Percentiles rank a stretch among this genome's conserved stretches.
Evolutionary conservation across 2,888 invertebrate genomes (phyloP).

Genomic region (Prosapia bicincta): DNA sequence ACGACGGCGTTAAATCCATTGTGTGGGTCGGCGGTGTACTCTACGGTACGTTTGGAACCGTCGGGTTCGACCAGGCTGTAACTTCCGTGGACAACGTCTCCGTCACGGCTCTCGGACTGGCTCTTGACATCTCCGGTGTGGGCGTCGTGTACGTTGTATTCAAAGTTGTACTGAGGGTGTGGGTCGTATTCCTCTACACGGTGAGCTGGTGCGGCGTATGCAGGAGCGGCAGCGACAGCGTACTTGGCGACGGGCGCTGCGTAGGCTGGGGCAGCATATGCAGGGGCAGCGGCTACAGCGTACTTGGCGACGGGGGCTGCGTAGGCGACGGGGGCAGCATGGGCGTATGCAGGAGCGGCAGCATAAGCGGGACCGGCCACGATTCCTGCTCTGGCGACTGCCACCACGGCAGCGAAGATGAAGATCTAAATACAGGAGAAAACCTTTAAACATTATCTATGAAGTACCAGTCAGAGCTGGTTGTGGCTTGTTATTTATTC

Average conservation of each 20-base stretch:
- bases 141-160: slow-evolving; percentile 39
- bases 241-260: slow-evolving; percentile 43
- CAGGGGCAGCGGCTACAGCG: slow-evolving; percentile 44
- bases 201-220: slow-evolving; percentile 40
- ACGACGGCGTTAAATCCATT: slow-evolving; percentile 41
- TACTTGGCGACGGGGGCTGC: slow-evolving; percentile 35
- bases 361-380: slow-evolving; percentile 39
- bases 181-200: slow-evolving; percentile 40
- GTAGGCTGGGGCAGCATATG: slow-evolving; percentile 46
- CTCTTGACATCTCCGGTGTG: slow-evolving; percentile 39
- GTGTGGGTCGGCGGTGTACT: slow-evolving; percentile 40
- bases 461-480: too few relatives aligned
- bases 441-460: too few relatives aligned
- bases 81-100: slow-evolving; percentile 37
- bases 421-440: slow-evolving; percentile 46
- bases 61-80: slow-evolving; percentile 34
- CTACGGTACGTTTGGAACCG: slow-evolving; percentile 21
- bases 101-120: slow-evolving; percentile 37
- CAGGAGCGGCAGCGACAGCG: slow-evolving; percentile 49
- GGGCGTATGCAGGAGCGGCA: slow-evolving; percentile 36
- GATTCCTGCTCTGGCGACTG: slow-evolving; percentile 45
- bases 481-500: too few relatives aligned
- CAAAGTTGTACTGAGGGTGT: slow-evolving; percentile 38
- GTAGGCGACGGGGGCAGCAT: slow-evolving; percentile 25
- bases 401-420: slow-evolving; percentile 50